phyloP scores from a whole-genome alignment of 2,888 invertebrate species.

The Protonemura montana region DNA sequence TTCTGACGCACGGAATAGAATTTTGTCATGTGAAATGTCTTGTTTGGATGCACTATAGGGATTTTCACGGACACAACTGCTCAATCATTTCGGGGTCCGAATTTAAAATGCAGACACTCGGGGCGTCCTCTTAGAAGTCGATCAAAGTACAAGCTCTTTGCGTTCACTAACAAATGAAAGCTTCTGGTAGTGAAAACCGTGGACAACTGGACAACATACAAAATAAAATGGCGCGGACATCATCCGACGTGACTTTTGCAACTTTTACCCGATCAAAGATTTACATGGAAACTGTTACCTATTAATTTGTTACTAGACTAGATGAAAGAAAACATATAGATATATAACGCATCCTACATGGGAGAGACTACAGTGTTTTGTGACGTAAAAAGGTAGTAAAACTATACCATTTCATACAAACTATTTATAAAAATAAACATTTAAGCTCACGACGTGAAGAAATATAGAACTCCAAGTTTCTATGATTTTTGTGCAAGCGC shows the following conservation, averaged over 20 bases:
- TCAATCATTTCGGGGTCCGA: conserved; percentile 7
- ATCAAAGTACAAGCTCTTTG: background rate
- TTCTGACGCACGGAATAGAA: background rate
- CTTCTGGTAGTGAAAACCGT: conserved; percentile 2
- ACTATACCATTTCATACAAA: conserved; percentile 35
- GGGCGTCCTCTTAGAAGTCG: background rate
- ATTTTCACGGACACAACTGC: background rate
- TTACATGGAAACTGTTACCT: conserved; percentile 31
- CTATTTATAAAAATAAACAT: conserved; percentile 38
- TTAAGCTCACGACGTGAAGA: conserved; percentile 36
- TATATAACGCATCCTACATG: conserved; percentile 32
- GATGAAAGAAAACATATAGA: conserved; percentile 22
- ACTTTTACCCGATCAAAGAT: conserved; percentile 15
- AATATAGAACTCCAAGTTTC: conserved; percentile 38
- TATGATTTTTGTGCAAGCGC: conserved; percentile 34
- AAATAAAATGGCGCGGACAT: background rate
- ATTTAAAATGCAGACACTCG: background rate
- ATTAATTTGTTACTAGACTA: conserved; percentile 40
- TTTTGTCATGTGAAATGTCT: background rate
- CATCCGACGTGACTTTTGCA: conserved; percentile 4
- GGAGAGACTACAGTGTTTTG: conserved; percentile 33
- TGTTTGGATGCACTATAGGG: background rate
- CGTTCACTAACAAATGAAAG: background rate
- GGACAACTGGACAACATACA: background rate
- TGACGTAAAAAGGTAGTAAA: conserved; percentile 39